These are phyloP conservation scores for human (Homo sapiens) DNA, from an alignment of 2,113 vertebrate species.

Conservation along the genomic window GRCh38 chr12:15219001-15219500, in stretches of 20 bases:
- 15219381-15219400: not conserved
- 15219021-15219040: not conserved
- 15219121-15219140: not conserved
- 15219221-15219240: constrained; percentile 1
- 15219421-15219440: not conserved
- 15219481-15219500: constrained; percentile 25
- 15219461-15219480: constrained; percentile 13
- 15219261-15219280: not conserved
- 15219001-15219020: not conserved
- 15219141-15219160: not conserved
- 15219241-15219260: not conserved
- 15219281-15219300: not conserved
- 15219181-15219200: not conserved
- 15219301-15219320: not conserved
- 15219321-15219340: not conserved
- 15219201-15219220: not conserved
- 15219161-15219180: constrained; percentile 28
- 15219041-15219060: not conserved
- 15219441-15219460: not conserved
- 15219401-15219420: not conserved
- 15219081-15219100: not conserved
- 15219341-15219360: not conserved
- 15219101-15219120: not conserved
- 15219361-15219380: not conserved
- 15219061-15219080: not conserved